These are phyloP conservation scores for Gymnogyps californianus DNA, from an alignment of 2,113 vertebrate species.

Conservation along the genomic window DNA sequence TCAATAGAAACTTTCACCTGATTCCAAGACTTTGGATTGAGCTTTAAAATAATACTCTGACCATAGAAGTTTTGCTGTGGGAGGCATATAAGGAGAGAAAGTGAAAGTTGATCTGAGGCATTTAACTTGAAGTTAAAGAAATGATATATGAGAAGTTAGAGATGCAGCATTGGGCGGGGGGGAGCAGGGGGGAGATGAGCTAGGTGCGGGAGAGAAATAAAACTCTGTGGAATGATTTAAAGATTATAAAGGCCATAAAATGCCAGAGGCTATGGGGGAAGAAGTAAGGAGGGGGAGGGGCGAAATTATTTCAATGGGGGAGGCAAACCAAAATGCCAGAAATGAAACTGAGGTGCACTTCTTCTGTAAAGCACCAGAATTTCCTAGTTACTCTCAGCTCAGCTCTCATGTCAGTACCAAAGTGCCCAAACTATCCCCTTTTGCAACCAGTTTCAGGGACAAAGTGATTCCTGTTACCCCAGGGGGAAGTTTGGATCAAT, in stretches of 20 bases:
- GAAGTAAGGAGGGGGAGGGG: neutral
- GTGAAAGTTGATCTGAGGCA: neutral
- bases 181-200: neutral
- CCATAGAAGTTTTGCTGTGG: neutral
- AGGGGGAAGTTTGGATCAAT: neutral
- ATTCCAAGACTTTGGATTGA: neutral
- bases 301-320: too few relatives aligned
- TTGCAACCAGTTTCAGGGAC: neutral
- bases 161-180: neutral
- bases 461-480: neutral
- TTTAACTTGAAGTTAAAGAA: neutral
- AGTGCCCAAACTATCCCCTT: neutral
- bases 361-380: neutral
- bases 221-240: neutral
- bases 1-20: neutral
- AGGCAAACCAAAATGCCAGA: neutral
- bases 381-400: neutral
- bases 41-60: neutral
- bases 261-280: neutral
- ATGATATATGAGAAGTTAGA: neutral
- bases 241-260: neutral
- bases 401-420: neutral
- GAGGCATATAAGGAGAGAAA: neutral
- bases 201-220: neutral
- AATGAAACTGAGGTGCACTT: neutral